Conservation (phyloP, 2,888 invertebrate species). For the Calameuta idolon region DNA sequence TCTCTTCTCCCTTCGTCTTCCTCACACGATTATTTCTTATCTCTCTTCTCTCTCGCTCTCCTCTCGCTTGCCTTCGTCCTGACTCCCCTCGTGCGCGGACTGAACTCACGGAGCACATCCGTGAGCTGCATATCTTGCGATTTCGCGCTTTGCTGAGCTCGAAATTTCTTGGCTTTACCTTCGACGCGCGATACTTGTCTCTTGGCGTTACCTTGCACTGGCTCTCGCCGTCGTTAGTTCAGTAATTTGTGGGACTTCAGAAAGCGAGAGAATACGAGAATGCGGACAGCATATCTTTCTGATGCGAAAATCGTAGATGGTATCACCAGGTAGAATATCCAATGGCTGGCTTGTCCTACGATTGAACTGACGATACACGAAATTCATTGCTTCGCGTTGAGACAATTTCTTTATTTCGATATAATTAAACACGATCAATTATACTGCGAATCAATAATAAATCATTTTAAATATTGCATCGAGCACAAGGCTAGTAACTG, state of each 20-base stretch:
- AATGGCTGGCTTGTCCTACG: background rate
- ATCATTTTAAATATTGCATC: background rate
- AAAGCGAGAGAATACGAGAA: constrained; percentile 31
- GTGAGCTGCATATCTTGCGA: constrained; percentile 12
- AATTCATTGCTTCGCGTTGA: background rate
- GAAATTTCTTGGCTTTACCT: constrained; percentile 7
- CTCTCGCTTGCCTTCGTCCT: constrained; percentile 22
- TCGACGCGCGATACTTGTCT: background rate
- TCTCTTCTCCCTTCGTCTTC: constrained; percentile 14
- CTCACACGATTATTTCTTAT: constrained; percentile 8
- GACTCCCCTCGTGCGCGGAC: constrained; percentile 21
- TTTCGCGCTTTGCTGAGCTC: constrained; percentile 17
- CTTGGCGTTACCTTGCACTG: background rate
- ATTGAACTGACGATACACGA: background rate
- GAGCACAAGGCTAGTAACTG: background rate
- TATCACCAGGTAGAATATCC: background rate
- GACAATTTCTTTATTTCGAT: background rate
- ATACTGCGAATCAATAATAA: background rate
- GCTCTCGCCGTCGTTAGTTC: constrained; percentile 53
- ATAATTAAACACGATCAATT: background rate
- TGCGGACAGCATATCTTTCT: background rate
- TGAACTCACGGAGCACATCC: constrained; percentile 1
- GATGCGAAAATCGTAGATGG: background rate
- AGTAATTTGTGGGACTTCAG: constrained; percentile 58
- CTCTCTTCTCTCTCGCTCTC: constrained; percentile 10